A percentile compares a stretch with the other conserved stretches of the same genome.
Evolutionary conservation across 2,113 vertebrate species (phyloP).

Genomic region (Mirza zaza): DNA sequence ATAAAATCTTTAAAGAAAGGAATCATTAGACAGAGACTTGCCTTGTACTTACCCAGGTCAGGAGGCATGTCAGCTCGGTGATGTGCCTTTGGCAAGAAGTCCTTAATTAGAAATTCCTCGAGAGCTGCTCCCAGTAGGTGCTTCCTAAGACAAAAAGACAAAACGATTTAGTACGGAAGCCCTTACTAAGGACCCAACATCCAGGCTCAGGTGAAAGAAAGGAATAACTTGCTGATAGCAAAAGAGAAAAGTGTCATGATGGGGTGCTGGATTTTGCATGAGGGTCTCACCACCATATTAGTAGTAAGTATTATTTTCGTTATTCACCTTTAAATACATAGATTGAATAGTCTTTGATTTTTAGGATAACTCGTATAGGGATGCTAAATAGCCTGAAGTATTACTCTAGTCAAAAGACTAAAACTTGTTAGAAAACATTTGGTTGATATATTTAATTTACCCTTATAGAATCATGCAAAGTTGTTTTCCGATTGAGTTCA

Average conservation of each 20-base stretch:
- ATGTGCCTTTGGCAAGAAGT: conserved; percentile 80
- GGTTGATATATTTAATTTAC: conserved; percentile 74
- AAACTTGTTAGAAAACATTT: conserved; percentile 81
- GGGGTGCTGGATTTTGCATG: conserved; percentile 85
- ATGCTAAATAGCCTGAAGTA: conserved; percentile 76
- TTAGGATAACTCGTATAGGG: conserved; percentile 68
- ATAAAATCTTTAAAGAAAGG: conserved; percentile 71
- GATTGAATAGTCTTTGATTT: conserved; percentile 71
- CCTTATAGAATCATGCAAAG: conserved; percentile 78
- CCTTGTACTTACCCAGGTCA: conserved; percentile 82
- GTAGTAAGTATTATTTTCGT: conserved; percentile 84
- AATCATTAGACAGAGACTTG: conserved; percentile 74
- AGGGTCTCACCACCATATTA: conserved; percentile 81
- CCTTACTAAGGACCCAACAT: conserved; percentile 48
- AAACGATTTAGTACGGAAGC: conserved; percentile 71
- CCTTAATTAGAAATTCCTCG: conserved; percentile 88
- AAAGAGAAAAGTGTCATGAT: conserved; percentile 68
- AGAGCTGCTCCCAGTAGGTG: conserved; percentile 77
- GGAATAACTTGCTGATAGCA: conserved; percentile 46
- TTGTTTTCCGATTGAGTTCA: conserved; percentile 70
- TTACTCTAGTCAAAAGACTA: conserved; percentile 74
- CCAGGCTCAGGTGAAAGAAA: conserved; percentile 65
- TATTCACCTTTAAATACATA: conserved; percentile 66
- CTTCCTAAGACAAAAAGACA: conserved; percentile 79
- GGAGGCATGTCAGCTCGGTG: conserved; percentile 71